Conservation (phyloP, 2,113 vertebrate genomes). For the Rhinogobius similis region DNA sequence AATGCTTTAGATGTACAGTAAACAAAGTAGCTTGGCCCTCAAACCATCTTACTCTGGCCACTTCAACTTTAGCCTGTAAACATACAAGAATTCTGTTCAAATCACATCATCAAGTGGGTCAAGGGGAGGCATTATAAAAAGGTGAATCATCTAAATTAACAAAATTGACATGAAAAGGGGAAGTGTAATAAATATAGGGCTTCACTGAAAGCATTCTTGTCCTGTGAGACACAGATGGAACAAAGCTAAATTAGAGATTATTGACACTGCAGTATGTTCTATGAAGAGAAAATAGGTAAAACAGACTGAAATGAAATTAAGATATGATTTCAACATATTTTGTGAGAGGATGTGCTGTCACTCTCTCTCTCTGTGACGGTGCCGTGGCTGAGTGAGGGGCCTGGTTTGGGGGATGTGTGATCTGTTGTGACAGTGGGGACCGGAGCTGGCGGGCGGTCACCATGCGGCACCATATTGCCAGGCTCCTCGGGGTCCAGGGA, state of each 20-base stretch:
- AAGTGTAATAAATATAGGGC: too few species aligned
- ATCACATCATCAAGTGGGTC: not conserved
- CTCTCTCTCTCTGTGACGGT: conserved; percentile 51
- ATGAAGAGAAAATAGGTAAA: too few species aligned
- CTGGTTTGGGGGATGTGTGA: conserved; percentile 66
- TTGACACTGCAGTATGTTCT: not conserved
- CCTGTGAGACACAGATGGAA: not conserved
- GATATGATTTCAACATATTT: not conserved
- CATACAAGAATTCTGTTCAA: not conserved
- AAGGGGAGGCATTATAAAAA: not conserved
- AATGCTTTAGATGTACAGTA: too few species aligned
- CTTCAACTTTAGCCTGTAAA: too few species aligned
- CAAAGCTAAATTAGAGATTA: not conserved
- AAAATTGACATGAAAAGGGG: too few species aligned
- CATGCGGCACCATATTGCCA: conserved; percentile 82
- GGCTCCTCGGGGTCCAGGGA: conserved; percentile 78
- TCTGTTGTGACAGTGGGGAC: conserved; percentile 82
- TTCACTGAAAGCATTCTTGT: too few species aligned
- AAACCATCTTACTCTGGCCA: too few species aligned
- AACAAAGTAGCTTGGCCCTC: too few species aligned
- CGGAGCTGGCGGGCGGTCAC: conserved; percentile 75
- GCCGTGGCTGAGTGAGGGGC: conserved; percentile 57
- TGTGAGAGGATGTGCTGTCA: conserved; percentile 47
- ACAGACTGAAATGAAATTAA: not conserved
- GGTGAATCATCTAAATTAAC: too few species aligned